Percentiles rank a stretch among this genome's conserved stretches.
phyloP scores from a whole-genome alignment of 2,113 vertebrate genomes.

The Muscicapa adusta region DNA sequence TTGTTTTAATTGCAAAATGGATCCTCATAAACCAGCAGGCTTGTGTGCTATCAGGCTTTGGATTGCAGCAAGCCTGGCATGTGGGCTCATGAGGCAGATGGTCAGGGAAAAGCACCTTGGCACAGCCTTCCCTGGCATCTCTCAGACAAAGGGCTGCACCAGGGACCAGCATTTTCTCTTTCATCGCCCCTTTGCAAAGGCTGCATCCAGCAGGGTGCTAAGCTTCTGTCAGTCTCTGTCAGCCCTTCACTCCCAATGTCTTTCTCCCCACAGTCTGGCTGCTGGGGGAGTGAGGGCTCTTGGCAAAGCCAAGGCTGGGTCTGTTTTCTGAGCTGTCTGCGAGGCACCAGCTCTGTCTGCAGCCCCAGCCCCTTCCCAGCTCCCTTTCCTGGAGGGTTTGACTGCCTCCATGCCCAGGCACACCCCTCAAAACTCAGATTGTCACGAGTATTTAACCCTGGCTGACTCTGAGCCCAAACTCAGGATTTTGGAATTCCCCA shows the following conservation, averaged over 20 bases:
- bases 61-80: slow-evolving; percentile 68
- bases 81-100: slow-evolving; percentile 62
- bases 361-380: background rate
- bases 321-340: background rate
- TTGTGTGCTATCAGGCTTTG: slow-evolving; percentile 64
- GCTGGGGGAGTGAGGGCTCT: background rate
- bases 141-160: slow-evolving; percentile 52
- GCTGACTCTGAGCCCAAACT: background rate
- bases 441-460: background rate
- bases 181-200: background rate
- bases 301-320: background rate
- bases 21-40: slow-evolving; percentile 67
- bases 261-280: slow-evolving; percentile 57
- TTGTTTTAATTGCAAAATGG: slow-evolving; percentile 69
- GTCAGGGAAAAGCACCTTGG: slow-evolving; percentile 66
- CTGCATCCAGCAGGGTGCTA: slow-evolving; percentile 61
- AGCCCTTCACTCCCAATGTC: slow-evolving; percentile 50
- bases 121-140: slow-evolving; percentile 51
- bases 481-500: rapidly evolving
- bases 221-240: slow-evolving; percentile 63
- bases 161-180: background rate
- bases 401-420: background rate
- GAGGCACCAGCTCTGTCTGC: background rate
- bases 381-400: background rate
- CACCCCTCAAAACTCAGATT: no score